These are phyloP conservation scores for Zaprionus ornatus DNA, from an alignment of 1,140 invertebrate species.

Conservation along the genomic window DNA sequence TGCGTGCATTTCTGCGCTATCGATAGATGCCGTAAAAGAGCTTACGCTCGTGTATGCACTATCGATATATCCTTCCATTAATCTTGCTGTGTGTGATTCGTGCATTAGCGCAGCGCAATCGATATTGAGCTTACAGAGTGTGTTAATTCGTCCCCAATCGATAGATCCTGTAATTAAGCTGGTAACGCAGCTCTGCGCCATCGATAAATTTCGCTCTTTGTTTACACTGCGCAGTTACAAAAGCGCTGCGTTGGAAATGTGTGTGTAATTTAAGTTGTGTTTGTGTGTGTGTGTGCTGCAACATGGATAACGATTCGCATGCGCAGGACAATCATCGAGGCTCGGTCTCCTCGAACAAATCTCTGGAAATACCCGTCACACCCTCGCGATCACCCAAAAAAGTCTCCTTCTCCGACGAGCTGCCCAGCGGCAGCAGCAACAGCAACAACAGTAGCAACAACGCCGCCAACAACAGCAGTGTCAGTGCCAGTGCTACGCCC, in stretches of 20 bases:
- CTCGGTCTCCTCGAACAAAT: slow-evolving; percentile 77
- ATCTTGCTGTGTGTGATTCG: background rate
- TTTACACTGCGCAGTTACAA: slow-evolving; percentile 10
- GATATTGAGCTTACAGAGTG: background rate
- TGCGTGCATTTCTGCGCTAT: slow-evolving; percentile 2
- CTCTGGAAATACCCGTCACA: slow-evolving; percentile 72
- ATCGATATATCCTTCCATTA: background rate
- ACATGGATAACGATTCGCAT: slow-evolving; percentile 57
- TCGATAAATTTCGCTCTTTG: slow-evolving; percentile 16
- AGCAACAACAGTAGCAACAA: background rate
- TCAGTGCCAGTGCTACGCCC: background rate
- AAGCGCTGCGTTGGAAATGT: background rate
- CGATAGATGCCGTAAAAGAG: background rate
- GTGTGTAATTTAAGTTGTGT: slow-evolving; percentile 14
- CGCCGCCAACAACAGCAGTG: slow-evolving; percentile 1
- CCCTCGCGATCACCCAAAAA: slow-evolving; percentile 81
- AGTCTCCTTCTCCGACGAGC: slow-evolving; percentile 79
- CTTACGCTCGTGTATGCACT: background rate
- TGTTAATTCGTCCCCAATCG: background rate
- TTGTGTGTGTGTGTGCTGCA: slow-evolving; percentile 12
- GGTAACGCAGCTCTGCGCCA: background rate
- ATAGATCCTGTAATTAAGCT: background rate
- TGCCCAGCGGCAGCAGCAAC: slow-evolving; percentile 46
- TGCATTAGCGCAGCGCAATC: no score
- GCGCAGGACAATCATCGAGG: slow-evolving; percentile 71